Conservation (phyloP, 2,113 vertebrate genomes). For the Leiothrix lutea region DNA sequence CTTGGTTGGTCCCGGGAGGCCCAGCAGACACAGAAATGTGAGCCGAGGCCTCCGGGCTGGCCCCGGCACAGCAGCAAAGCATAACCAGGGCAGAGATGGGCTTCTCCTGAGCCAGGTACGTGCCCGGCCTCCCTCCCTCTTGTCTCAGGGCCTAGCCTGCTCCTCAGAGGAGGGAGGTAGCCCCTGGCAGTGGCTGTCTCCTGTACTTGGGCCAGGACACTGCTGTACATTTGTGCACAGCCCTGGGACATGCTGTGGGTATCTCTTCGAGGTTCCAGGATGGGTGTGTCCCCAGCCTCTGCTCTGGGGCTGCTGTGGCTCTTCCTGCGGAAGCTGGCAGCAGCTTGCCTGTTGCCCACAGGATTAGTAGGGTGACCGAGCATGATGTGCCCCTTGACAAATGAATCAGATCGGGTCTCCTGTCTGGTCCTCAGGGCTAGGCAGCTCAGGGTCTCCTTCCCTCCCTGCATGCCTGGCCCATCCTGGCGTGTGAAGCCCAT, state of each 20-base stretch:
- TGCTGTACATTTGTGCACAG: fast-evolving
- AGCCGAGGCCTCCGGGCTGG: conserved; percentile 60
- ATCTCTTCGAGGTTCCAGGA: neutral
- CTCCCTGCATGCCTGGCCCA: fast-evolving
- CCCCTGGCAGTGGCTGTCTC: neutral
- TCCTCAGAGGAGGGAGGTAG: neutral
- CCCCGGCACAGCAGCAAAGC: neutral
- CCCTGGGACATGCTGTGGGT: neutral
- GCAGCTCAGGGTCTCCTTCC: neutral
- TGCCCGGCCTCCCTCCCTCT: neutral
- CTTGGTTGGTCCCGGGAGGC: conserved; percentile 64
- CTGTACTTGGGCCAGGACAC: fast-evolving
- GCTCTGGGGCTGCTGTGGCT: neutral
- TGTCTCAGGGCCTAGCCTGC: neutral
- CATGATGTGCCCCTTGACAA: neutral
- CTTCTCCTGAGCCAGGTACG: conserved; percentile 56
- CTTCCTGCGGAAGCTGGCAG: neutral
- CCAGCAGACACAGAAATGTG: conserved; percentile 76
- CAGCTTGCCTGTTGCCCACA: neutral
- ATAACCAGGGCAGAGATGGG: conserved; percentile 7
- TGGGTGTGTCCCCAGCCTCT: neutral
- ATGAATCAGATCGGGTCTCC: neutral
- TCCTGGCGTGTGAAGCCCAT: fast-evolving
- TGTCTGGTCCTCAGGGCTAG: neutral
- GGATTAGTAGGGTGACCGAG: neutral